phyloP scores from a whole-genome alignment of 2,888 invertebrate genomes.

The Adelognathus sp. region DNA sequence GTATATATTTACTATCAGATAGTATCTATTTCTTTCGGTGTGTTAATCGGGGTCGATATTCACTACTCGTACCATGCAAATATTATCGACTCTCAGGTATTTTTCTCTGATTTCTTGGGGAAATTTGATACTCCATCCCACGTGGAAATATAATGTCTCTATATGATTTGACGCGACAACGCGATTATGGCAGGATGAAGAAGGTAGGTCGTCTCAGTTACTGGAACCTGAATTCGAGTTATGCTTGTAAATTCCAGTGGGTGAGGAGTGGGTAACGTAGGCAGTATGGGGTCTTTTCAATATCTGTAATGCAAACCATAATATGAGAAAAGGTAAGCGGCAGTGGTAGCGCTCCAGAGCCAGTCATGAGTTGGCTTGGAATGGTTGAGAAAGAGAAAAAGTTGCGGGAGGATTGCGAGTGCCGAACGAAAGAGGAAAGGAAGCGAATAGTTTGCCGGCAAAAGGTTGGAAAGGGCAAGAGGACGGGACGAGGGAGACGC shows the following conservation, averaged over 20 bases:
- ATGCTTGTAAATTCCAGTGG: neutral
- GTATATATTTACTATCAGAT: neutral
- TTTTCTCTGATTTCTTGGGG: neutral
- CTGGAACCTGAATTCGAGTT: neutral
- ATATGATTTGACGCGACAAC: neutral
- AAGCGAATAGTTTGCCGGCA: conserved; percentile 38
- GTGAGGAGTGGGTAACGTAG: conserved; percentile 5
- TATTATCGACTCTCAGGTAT: neutral
- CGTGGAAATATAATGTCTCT: neutral
- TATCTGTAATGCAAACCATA: conserved; percentile 56
- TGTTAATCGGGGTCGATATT: too few relatives aligned
- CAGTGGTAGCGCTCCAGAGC: conserved; percentile 9
- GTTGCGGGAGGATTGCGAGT: neutral
- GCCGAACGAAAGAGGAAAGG: conserved; percentile 11
- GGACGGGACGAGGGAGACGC: neutral
- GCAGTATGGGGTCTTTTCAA: conserved; percentile 47
- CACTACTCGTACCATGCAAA: too few relatives aligned
- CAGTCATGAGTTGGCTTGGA: conserved; percentile 2
- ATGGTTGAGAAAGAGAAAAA: conserved; percentile 29
- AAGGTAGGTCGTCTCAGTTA: conserved; percentile 28
- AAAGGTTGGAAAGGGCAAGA: conserved; percentile 8
- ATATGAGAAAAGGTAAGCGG: conserved; percentile 46
- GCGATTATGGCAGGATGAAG: neutral
- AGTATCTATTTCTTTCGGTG: too few relatives aligned
- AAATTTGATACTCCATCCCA: neutral